A percentile compares a stretch with the other conserved stretches of the same genome.
phyloP scores from a whole-genome alignment of 2,113 vertebrate species.

The Ibidorhyncha struthersii region DNA sequence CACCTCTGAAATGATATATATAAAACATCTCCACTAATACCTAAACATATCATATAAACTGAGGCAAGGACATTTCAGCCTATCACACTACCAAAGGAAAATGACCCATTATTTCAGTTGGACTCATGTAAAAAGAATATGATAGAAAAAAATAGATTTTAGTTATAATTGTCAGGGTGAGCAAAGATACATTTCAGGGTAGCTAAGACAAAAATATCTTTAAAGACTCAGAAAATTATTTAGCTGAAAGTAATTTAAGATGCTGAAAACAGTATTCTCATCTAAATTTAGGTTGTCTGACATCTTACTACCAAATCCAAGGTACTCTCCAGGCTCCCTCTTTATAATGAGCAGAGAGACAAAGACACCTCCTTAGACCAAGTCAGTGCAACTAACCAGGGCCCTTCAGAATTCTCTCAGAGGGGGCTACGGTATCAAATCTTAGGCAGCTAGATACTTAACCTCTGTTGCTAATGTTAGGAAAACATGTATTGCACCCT shows the following conservation, averaged over 20 bases:
- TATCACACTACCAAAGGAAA: background rate
- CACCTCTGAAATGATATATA: background rate
- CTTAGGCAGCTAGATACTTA: background rate
- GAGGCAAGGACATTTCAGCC: background rate
- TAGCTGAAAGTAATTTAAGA: background rate
- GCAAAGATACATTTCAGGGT: background rate
- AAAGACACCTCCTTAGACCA: background rate
- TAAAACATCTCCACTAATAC: background rate
- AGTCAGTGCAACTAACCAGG: background rate
- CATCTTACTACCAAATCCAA: background rate
- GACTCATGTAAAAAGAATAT: background rate
- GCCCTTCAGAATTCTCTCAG: background rate
- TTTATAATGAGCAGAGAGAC: background rate
- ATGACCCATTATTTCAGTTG: background rate
- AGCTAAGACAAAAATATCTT: background rate
- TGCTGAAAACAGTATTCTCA: background rate
- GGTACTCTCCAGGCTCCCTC: too few relatives aligned
- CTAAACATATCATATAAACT: background rate
- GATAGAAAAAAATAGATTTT: background rate
- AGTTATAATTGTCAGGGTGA: background rate
- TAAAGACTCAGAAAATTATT: background rate
- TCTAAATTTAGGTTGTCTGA: background rate
- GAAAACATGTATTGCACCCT: background rate
- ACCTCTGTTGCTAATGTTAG: background rate
- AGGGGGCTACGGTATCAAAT: background rate